Base-by-base conservation (phyloP, 2,888 invertebrate species). In the Punctoribates punctum region DNA sequence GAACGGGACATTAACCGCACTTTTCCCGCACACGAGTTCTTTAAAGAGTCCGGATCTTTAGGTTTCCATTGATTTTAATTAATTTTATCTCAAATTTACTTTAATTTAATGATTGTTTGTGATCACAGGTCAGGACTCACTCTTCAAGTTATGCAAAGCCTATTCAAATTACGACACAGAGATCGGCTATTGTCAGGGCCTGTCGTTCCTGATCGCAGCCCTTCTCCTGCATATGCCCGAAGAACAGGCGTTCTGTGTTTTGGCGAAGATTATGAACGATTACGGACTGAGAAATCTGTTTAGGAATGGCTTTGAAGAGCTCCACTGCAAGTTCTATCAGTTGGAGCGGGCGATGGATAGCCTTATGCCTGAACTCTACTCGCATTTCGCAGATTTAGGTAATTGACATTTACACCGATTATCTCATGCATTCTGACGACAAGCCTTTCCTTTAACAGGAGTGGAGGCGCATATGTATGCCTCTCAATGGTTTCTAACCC, bases 401-500 rank as follows among this genome's bases (percentile, higher is more conserved):
- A 90, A 48, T 20, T 57, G 20, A 57, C n/a, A 51, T 11, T 23
- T 23, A 60, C 42, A 42, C 4, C 46, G 17, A 48, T 13, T 15
- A 15, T 48, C 13, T 48, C 57, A 25, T 54, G n/a, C 17, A n/a
- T 98, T 98, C 27, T 96, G 95, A 8, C 98, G 99, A 85, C 99
- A 99, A 13, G 1, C 23, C 25, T 46, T 38, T 70, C 34, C 23
- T 9, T n/a, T 9, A 67, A 38, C 20, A 70, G 70, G 73, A n/a
- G 46, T 76, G 13, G 85, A 85, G 81, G 83, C 84, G n/a, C 98
- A 99, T 86, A 98, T 97, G 97, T 99, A 94, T 84, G 98, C 98
- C 27, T 96, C 95, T 6, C 99, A 99, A 85, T 99, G 99, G 99
- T 98, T 99, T 87, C 89, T 99, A 75, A 99, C 99, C 0, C 88